Conservation (phyloP, 53 echinoderm and acorn worm species). For the Echinometra lucunter region DNA sequence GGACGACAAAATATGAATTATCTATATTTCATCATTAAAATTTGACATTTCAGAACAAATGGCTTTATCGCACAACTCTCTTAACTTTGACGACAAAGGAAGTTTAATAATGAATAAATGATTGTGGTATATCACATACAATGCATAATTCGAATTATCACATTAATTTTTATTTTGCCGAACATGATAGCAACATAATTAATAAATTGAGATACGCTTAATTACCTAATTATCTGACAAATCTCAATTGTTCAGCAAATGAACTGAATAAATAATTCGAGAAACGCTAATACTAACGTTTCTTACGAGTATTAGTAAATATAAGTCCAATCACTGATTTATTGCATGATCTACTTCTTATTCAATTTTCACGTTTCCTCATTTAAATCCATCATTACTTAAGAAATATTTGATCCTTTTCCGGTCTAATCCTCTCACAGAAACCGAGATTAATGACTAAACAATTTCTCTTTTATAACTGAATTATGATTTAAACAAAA, state of each 20-base stretch:
- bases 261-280: no score
- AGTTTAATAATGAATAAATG: neutral
- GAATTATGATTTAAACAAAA: no score
- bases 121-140: neutral
- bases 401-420: no score
- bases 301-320: no score
- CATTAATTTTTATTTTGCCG: neutral
- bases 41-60: conserved; percentile 38
- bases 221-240: neutral
- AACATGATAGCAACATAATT: neutral
- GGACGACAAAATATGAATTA: neutral
- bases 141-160: neutral
- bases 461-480: no score
- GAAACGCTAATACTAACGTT: no score
- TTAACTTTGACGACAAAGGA: neutral
- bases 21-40: neutral
- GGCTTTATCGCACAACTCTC: neutral
- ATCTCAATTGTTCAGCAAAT: neutral
- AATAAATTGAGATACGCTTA: neutral
- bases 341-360: no score
- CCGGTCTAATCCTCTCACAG: no score
- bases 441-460: no score
- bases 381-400: no score
- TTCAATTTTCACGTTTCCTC: no score
- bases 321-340: no score